Base-by-base conservation (phyloP, 2,888 invertebrate species). In the Xestia sexstrigata region DNA sequence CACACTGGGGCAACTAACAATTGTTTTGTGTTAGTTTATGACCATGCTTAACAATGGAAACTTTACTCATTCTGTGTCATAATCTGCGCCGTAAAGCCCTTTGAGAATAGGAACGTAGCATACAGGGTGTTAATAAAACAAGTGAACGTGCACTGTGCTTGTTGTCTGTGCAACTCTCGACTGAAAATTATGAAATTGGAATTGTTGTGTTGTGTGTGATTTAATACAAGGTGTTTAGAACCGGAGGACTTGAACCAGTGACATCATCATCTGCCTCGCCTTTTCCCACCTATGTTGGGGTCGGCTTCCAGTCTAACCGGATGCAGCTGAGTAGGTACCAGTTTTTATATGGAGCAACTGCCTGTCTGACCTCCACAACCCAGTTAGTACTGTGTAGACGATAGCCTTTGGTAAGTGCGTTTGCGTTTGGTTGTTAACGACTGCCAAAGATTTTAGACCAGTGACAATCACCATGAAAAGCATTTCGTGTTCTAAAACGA, bases 11-110 rank as follows among this genome's bases (percentile, higher is more conserved):
- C 77, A 80, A 87, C 87, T 83, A 90, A 90, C 93, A 92, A 93
- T 93, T 91, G 92, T 92, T 91, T 91, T 85, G 88, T 89, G 90
- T 90, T 91, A 91, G 92, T 91, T 92, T 92, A 92, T 88, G 89
- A 88, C 88, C 83, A 81, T 83, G 87, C 82, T 85, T 89, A 86
- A 92, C 92, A 92, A 92, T 92, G 85, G 89, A 87, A 92, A 92
- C 91, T 92, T 92, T 90, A 87, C 89, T 89, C 90, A 87, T 89
- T 90, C 87, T 91, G 91, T 92, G 90, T 90, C 89, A 91, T 89
- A 92, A 90, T 89, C 85, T 89, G 81, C 79, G 76, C 76, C 82
- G 79, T 86, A 87, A 81, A 85, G 83, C 81, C 85, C 83, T 86
- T 79, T 82, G 83, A 88, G 84, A 81, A 79, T 84, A 83, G 68